Conservation (phyloP, 2,797 vertebrate genomes). For the Xerus rutilus region DNA sequence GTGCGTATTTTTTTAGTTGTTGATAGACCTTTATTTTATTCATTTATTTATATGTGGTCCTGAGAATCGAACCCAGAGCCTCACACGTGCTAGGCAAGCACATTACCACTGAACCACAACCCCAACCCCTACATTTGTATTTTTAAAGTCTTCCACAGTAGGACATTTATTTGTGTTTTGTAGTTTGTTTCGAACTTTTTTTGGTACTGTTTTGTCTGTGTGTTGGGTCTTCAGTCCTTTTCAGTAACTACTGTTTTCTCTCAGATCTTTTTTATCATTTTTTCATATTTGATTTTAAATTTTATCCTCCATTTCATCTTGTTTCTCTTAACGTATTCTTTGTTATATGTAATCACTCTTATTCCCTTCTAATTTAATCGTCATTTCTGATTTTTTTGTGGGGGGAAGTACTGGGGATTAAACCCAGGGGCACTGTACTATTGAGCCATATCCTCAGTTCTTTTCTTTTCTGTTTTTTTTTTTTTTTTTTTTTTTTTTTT, state of each 20-base stretch:
- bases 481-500: not conserved
- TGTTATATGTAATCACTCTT: not conserved
- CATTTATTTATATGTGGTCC: too few species aligned
- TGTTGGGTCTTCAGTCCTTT: not conserved
- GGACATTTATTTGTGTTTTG: not conserved
- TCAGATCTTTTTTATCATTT: not conserved
- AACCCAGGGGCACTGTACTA: too few species aligned
- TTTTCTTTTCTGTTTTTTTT: not conserved
- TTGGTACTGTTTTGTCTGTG: not conserved
- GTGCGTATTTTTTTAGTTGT: not conserved
- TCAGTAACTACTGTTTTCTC: not conserved
- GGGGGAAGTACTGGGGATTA: too few species aligned
- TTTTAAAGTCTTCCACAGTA: too few species aligned
- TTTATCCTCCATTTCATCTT: not conserved
- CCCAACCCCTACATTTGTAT: too few species aligned
- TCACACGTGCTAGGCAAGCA: too few species aligned
- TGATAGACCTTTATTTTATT: too few species aligned
- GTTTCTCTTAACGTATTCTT: not conserved
- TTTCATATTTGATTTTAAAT: not conserved
- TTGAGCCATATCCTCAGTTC: too few species aligned
- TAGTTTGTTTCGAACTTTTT: slow-evolving; percentile 2
- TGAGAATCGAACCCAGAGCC: too few species aligned
- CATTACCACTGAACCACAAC: too few species aligned
- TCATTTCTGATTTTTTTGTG: not conserved
- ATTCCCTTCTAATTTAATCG: not conserved